phyloP scores from a whole-genome alignment of 2,797 vertebrate genomes.

The Sebastes minor region DNA sequence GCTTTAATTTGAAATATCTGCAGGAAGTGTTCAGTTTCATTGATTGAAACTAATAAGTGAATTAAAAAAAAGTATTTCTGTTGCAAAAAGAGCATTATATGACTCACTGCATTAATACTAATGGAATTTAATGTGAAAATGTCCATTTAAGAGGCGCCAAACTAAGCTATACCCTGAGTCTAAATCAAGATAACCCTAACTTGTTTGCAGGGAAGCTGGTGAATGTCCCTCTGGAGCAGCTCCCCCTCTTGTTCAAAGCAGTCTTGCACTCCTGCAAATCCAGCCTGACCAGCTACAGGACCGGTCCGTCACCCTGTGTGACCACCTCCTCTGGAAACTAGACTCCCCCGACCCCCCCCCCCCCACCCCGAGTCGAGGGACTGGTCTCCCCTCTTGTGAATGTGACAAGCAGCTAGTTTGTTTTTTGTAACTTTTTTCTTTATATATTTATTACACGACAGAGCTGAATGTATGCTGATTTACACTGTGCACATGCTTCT shows the following conservation, averaged over 20 bases:
- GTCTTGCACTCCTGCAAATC: slow-evolving; percentile 99
- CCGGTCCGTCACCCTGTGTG: slow-evolving; percentile 74
- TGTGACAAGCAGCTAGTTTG: slow-evolving; percentile 91
- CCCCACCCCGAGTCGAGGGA: slow-evolving; percentile 42
- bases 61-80: neutral
- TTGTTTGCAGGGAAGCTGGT: slow-evolving; percentile 93
- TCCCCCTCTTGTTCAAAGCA: slow-evolving; percentile 98
- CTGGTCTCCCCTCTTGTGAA: slow-evolving; percentile 82
- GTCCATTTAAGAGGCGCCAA: neutral
- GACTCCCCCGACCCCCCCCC: slow-evolving; percentile 8
- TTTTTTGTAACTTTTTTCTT: slow-evolving; percentile 87
- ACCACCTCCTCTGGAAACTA: slow-evolving; percentile 80
- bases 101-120: neutral
- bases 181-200: neutral
- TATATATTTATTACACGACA: slow-evolving; percentile 99
- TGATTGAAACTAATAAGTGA: neutral
- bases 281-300: slow-evolving; percentile 85
- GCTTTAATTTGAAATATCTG: neutral
- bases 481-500: slow-evolving; percentile 97
- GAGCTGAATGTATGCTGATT: slow-evolving; percentile 99
- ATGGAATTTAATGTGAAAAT: neutral
- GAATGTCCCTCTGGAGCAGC: slow-evolving; percentile 96
- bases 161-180: neutral
- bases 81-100: neutral
- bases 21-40: neutral